A percentile compares a stretch with the other conserved stretches of the same genome.
Evolutionary conservation across 2,888 invertebrate genomes (phyloP).

Genomic region (Brenthis daphne): DNA sequence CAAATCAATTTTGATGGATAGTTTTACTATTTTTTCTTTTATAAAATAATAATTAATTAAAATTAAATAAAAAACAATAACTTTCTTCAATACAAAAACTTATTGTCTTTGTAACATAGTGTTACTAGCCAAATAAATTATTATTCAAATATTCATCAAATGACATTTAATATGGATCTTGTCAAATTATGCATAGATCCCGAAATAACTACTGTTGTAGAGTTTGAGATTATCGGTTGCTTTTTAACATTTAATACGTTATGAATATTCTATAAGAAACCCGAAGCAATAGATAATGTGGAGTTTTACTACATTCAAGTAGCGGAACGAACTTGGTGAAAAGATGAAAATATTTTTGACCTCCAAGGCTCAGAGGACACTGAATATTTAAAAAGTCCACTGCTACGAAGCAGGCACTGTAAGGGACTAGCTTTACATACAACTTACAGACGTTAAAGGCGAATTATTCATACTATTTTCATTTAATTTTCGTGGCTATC

Average conservation of each 20-base stretch:
- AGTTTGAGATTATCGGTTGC: neutral
- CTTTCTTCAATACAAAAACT: too few species aligned
- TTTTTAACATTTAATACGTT: slow-evolving; percentile 16
- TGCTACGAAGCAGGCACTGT: slow-evolving; percentile 20
- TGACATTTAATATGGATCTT: neutral
- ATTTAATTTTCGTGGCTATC: slow-evolving; percentile 33
- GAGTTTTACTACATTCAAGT: slow-evolving; percentile 37
- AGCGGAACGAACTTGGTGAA: slow-evolving; percentile 45
- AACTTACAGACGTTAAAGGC: slow-evolving; percentile 34
- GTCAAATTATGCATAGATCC: neutral
- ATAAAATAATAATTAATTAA: too few species aligned
- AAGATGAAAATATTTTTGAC: slow-evolving; percentile 49
- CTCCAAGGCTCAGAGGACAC: slow-evolving; percentile 43
- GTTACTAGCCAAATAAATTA: too few species aligned
- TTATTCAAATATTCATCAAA: too few species aligned
- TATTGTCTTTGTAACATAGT: too few species aligned
- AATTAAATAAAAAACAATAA: too few species aligned
- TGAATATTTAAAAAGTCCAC: slow-evolving; percentile 49
- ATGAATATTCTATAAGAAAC: slow-evolving; percentile 32
- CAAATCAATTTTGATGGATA: too few species aligned
- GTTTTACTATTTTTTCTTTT: too few species aligned
- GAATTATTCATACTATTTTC: slow-evolving; percentile 30
- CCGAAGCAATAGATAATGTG: slow-evolving; percentile 36
- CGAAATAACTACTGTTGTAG: neutral
- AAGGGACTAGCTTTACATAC: slow-evolving; percentile 40